Base-by-base conservation (phyloP, 2,888 invertebrate genomes). In the Ametastegia equiseti region DNA sequence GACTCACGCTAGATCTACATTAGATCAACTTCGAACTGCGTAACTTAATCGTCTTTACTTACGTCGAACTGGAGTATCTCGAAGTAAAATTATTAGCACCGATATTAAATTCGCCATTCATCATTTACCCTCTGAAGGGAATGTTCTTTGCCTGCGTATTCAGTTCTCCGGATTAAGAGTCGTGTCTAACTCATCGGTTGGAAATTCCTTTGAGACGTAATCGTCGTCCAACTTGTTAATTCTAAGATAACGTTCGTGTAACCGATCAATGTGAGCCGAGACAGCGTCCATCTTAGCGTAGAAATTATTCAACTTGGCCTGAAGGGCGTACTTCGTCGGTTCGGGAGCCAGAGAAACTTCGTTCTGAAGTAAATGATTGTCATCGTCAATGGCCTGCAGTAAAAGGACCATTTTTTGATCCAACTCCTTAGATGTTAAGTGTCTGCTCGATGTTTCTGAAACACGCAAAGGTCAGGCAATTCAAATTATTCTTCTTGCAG, bases 151-250 rank as follows among this genome's bases (percentile, higher is more conserved):
- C 13, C 15, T n/a, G 13, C 47, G 47, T 47, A 3, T 23, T 54
- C 11, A 23, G 3, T 54, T 23, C 23, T 7, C 3, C 54, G 54
- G 54, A 30, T 13, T 67, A 9, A 7, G n/a, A 67, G n/a, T 13
- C 6, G n/a, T n/a, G 36, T 54, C 45, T 1, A 9, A 15, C 42
- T 60, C 60, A 23, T 63, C 54, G 80, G 19, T 7, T 4, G 81
- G 81, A 36, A 84, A 77, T 67, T 85, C 84, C n/a, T 60, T 79
- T 2, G 86, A 86, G 33, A 83, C 65, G 19, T 86, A 86, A 82
- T 86, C 86, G n/a, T 86, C 85, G 23, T 82, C 81, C 9, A 86
- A 65, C 63, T 84, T 80, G 54, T 83, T 84, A 13, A 42, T 23
- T 11, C 47, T 77, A 36, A 84, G 77, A 50, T 82, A 86, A 33